Percentiles rank a stretch among this genome's conserved stretches.
These are phyloP conservation scores for Paralvinella palmiformis DNA, from an alignment of 1,140 invertebrate genomes.

Conservation along the genomic window DNA sequence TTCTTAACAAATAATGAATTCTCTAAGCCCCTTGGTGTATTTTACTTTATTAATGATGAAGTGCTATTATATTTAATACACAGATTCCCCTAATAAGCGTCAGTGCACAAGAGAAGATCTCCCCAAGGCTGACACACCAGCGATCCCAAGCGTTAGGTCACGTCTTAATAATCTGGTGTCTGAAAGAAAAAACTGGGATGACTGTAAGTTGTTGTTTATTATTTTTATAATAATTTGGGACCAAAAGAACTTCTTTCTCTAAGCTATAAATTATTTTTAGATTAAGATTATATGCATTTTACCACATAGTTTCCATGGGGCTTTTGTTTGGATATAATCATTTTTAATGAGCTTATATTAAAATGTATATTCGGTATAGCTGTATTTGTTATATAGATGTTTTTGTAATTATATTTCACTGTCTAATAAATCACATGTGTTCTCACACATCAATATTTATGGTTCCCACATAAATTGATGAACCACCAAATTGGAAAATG, in stretches of 20 bases:
- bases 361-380: no score
- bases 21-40: no score
- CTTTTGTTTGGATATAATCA: not conserved
- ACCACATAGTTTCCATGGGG: not conserved
- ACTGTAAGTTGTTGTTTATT: not conserved
- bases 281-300: no score
- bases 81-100: constrained; percentile 31
- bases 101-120: constrained; percentile 32
- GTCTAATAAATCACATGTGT: no score
- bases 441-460: no score
- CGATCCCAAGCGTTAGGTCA: constrained; percentile 38
- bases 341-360: not conserved
- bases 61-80: no score
- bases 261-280: not conserved
- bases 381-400: no score
- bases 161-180: constrained; percentile 26
- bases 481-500: no score
- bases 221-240: not conserved
- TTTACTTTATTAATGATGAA: no score
- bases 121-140: constrained; percentile 42
- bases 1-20: no score
- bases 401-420: no score
- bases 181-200: constrained; percentile 19
- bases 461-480: no score
- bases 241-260: not conserved